These are phyloP conservation scores for Argentina silus DNA, from an alignment of 2,797 vertebrate genomes.

Conservation along the genomic window DNA sequence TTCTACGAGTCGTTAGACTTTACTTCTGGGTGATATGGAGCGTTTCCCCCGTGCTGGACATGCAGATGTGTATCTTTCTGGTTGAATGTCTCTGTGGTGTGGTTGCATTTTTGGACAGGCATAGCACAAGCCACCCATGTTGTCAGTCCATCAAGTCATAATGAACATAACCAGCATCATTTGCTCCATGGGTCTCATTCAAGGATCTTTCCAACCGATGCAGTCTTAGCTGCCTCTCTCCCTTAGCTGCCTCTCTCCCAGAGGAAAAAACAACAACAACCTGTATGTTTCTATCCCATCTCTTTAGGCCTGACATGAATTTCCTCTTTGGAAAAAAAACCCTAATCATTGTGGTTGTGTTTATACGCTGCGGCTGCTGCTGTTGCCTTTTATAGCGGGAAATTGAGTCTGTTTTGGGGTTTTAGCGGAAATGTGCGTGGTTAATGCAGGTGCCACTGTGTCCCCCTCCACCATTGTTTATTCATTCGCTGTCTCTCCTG, in stretches of 20 bases:
- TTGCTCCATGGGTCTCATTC: not conserved
- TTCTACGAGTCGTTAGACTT: conserved; percentile 52
- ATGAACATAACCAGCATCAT: not conserved
- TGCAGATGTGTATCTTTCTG: conserved; percentile 22
- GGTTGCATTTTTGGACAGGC: conserved; percentile 4
- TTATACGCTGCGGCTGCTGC: not conserved
- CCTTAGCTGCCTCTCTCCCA: not conserved
- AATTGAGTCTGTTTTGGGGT: conserved; percentile 40
- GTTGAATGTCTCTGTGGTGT: conserved; percentile 34
- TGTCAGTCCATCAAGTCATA: not conserved
- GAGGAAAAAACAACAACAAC: not conserved
- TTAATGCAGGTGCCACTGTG: conserved; percentile 47
- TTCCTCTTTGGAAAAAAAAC: not conserved
- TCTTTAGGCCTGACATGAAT: conserved; percentile 4
- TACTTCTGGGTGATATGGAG: conserved; percentile 55
- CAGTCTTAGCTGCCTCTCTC: not conserved
- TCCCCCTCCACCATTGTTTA: conserved; percentile 24
- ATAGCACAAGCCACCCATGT: not conserved
- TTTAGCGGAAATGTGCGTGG: conserved; percentile 29
- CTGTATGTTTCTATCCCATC: not conserved
- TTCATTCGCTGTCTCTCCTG: conserved; percentile 39
- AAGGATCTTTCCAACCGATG: not conserved
- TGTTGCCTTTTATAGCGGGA: conserved; percentile 39
- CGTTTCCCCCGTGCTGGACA: conserved; percentile 23
- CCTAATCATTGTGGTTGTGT: not conserved